These are phyloP conservation scores for Pyrocephalus nanus DNA, from an alignment of 2,797 vertebrate genomes.

Conservation along the genomic window DNA sequence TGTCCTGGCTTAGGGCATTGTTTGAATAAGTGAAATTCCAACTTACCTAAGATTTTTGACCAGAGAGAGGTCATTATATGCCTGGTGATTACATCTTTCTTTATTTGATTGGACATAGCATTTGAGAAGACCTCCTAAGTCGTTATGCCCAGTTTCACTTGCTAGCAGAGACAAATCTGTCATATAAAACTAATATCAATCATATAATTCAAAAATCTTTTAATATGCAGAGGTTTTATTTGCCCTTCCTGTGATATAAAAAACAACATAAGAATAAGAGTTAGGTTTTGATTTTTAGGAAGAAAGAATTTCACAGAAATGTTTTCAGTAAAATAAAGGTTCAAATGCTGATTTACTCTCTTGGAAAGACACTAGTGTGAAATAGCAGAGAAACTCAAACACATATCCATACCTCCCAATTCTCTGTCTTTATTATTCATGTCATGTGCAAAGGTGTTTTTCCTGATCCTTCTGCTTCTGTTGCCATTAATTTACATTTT, in stretches of 20 bases:
- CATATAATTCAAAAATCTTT: background rate
- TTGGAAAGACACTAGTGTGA: background rate
- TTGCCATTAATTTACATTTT: conserved; percentile 39
- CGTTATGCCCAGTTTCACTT: background rate
- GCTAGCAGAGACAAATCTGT: background rate
- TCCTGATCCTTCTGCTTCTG: background rate
- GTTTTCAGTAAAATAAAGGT: background rate
- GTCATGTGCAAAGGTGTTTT: background rate
- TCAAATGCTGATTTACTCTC: background rate
- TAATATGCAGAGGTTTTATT: background rate
- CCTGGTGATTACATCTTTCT: background rate
- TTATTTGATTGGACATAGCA: background rate
- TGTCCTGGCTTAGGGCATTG: background rate
- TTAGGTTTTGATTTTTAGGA: background rate
- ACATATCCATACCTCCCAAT: background rate
- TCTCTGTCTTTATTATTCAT: conserved; percentile 3
- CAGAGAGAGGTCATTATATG: background rate
- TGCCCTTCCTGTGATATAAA: background rate
- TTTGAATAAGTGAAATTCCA: background rate
- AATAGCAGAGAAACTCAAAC: background rate
- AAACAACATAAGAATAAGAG: background rate
- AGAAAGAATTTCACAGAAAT: background rate
- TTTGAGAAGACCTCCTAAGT: background rate
- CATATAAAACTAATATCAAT: background rate
- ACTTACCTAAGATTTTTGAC: background rate